Conservation (phyloP, 2,113 vertebrate genomes). For the Oxyruncus cristatus region DNA sequence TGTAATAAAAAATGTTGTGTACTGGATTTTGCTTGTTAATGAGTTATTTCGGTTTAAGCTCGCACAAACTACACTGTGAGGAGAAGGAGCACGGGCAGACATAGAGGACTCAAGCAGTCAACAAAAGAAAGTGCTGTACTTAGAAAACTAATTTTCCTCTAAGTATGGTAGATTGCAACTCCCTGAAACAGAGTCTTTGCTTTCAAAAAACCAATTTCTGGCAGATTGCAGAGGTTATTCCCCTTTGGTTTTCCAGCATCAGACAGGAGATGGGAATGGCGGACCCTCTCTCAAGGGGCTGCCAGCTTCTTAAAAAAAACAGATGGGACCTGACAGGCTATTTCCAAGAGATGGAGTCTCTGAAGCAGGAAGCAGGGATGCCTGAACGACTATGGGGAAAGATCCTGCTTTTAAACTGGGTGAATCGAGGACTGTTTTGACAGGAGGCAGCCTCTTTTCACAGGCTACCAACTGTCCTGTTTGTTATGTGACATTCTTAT, state of each 20-base stretch:
- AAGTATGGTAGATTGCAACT: constrained; percentile 71
- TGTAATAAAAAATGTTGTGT: constrained; percentile 13
- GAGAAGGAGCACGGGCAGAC: not conserved
- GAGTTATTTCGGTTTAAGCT: constrained; percentile 38
- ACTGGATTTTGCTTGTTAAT: constrained; percentile 46
- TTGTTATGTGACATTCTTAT: constrained; percentile 16
- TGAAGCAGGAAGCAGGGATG: constrained; percentile 67
- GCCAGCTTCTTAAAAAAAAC: constrained; percentile 68
- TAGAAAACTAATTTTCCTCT: constrained; percentile 76
- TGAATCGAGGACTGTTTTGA: constrained; percentile 29
- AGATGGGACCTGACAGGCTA: constrained; percentile 79
- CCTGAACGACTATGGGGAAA: constrained; percentile 42
- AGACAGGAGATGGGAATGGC: constrained; percentile 65
- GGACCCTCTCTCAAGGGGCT: constrained; percentile 61
- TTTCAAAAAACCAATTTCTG: constrained; percentile 78
- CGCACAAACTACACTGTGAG: not conserved
- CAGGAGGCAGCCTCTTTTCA: constrained; percentile 38
- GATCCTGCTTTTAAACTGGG: constrained; percentile 32
- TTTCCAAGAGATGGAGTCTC: constrained; percentile 68
- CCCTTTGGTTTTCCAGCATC: constrained; percentile 70
- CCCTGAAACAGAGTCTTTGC: constrained; percentile 67
- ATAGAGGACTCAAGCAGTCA: constrained; percentile 27
- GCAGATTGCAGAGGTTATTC: constrained; percentile 76
- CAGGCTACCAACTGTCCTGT: constrained; percentile 20
- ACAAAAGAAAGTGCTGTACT: constrained; percentile 64